These are phyloP conservation scores for Malacoraja senta DNA, from an alignment of 2,797 vertebrate species.

Conservation along the genomic window DNA sequence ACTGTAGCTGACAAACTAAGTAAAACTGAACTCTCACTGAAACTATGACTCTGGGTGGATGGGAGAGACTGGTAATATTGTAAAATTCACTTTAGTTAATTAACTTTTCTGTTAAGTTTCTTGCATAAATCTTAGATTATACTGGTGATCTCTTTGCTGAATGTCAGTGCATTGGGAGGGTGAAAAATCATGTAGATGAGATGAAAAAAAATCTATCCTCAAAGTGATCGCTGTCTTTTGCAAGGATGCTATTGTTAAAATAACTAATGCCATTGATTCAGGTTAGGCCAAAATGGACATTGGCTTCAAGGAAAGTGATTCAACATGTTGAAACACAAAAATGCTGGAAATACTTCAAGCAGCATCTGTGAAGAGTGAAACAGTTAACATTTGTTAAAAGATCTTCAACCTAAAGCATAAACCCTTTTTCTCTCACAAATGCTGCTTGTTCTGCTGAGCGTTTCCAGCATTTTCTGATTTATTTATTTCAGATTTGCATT, in stretches of 20 bases:
- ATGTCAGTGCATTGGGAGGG: neutral
- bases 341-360: no score
- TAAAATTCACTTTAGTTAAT: neutral
- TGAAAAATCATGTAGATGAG: no score
- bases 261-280: neutral
- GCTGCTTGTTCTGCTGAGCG: no score
- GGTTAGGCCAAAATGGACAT: neutral
- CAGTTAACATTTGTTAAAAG: no score
- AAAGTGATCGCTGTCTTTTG: neutral
- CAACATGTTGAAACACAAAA: no score
- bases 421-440: no score
- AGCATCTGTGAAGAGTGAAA: no score
- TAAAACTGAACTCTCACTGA: neutral
- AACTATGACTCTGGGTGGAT: neutral
- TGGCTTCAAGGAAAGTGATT: neutral
- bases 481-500: no score
- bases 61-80: neutral
- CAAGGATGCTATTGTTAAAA: neutral
- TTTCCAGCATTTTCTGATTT: no score
- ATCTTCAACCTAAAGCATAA: no score
- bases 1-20: neutral
- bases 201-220: neutral
- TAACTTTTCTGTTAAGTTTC: neutral
- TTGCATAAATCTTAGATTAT: neutral
- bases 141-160: neutral